Base-by-base conservation (phyloP, 2,888 invertebrate genomes). In the Alloscopus bannaensis region DNA sequence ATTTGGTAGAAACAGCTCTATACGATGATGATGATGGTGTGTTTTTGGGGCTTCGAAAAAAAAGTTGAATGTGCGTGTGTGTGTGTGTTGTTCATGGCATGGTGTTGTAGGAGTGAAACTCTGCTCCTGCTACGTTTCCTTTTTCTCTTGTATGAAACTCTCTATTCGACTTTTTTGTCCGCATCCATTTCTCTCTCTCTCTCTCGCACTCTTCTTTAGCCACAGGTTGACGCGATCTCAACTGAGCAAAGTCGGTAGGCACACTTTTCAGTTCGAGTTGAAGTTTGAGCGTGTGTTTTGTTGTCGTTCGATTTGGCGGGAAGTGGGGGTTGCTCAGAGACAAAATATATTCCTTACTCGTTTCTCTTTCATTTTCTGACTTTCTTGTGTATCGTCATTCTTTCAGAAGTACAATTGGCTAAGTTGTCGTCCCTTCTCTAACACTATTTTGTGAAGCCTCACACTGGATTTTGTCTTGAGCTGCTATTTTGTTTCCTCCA, bases 221-320 rank as follows among this genome's bases (percentile, higher is more conserved):
- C 78, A 78, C 78, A 78, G 78, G 78, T 78, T 81, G 81, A 81
- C 81, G 81, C 81, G 77, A 77, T 77, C 77, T 55, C 66, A 40
- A 69, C 80, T 81, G 84, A 82, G 84, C 83, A 82, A 83, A 80
- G 76, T 83, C 82, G 84, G 84, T 82, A 73, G 75, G 75, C 81
- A 77, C 82, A 65, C 78, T 78, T n/a, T 78, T 78, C 57, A 42
- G 69, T 28, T 36, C 45, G 50, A 29, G 62, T 45, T 65, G 64
- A 60, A 57, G 52, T 16, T 2, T 31, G 50, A 60, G 69, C 50
- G 26, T 62, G 78, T 70, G 68, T 70, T 75, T 80, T 76, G 81
- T 73, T 79, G 71, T 78, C 76, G 71, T 81, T 81, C 71, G 80
- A 84, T 82, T 84, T 84, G 84, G 84, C 84, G 84, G 84, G 84